Evolutionary conservation across 2,888 invertebrate genomes (phyloP).

Genomic region (Epinotia brunnichana): DNA sequence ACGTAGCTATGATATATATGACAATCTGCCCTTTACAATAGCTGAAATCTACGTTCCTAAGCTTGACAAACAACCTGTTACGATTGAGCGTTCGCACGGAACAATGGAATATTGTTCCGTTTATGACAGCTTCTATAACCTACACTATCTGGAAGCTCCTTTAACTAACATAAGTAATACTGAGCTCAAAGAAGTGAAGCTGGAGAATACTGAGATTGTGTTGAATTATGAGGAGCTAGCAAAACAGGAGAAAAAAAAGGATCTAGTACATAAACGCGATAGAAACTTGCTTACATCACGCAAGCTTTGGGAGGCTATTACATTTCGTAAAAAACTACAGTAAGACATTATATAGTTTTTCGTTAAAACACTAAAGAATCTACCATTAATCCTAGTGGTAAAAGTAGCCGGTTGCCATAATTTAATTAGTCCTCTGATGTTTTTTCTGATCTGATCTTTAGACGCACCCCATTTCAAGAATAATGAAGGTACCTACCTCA

Average conservation of each 20-base stretch:
- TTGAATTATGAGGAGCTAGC: neutral
- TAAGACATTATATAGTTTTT: neutral
- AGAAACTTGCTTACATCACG: neutral
- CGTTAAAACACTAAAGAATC: too few species aligned
- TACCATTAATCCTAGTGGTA: too few species aligned
- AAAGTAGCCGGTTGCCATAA: neutral
- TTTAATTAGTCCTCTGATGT: neutral
- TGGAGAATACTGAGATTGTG: too few species aligned
- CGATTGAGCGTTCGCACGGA: neutral
- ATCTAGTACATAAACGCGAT: neutral
- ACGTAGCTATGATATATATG: neutral
- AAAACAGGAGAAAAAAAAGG: neutral
- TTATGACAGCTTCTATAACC: constrained; percentile 1
- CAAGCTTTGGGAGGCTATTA: neutral
- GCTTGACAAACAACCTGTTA: neutral
- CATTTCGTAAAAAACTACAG: neutral
- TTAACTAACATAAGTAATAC: neutral
- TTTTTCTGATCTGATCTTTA: neutral
- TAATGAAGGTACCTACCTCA: neutral
- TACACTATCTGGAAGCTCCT: neutral
- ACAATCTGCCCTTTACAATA: neutral
- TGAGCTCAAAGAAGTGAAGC: neutral
- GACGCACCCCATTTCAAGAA: neutral
- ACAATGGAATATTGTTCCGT: neutral
- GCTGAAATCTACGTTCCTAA: neutral